These are phyloP conservation scores for Helicoverpa zea DNA, from an alignment of 1,140 invertebrate genomes.

Conservation along the genomic window DNA sequence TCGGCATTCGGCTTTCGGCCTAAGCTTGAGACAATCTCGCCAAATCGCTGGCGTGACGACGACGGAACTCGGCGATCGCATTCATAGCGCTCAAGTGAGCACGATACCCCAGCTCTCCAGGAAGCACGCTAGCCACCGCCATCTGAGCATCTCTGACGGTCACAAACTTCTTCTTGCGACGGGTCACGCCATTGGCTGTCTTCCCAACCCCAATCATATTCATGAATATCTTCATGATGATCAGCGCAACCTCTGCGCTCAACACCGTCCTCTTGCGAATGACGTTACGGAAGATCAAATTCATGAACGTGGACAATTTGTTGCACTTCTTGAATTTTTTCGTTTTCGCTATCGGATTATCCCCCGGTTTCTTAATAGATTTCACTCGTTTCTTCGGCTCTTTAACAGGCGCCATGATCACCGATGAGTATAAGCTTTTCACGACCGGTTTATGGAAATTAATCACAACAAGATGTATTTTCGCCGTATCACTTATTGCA, in stretches of 20 bases:
- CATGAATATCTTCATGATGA: neutral
- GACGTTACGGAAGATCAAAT: neutral
- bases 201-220: neutral
- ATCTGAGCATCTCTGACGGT: neutral
- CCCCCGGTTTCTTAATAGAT: neutral
- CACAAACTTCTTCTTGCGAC: neutral
- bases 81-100: neutral
- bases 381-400: neutral
- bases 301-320: neutral
- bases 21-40: too few species aligned
- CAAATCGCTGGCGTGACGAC: too few species aligned
- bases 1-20: neutral
- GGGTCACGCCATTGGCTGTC: neutral
- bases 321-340: neutral
- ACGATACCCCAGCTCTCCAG: neutral
- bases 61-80: neutral
- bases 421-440: neutral
- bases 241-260: neutral
- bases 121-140: neutral
- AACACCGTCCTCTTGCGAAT: neutral
- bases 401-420: neutral
- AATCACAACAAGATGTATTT: neutral
- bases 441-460: neutral
- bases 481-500: neutral
- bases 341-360: neutral